These are phyloP conservation scores for Eugnorisma glareosa DNA, from an alignment of 2,888 invertebrate species.

Conservation along the genomic window DNA sequence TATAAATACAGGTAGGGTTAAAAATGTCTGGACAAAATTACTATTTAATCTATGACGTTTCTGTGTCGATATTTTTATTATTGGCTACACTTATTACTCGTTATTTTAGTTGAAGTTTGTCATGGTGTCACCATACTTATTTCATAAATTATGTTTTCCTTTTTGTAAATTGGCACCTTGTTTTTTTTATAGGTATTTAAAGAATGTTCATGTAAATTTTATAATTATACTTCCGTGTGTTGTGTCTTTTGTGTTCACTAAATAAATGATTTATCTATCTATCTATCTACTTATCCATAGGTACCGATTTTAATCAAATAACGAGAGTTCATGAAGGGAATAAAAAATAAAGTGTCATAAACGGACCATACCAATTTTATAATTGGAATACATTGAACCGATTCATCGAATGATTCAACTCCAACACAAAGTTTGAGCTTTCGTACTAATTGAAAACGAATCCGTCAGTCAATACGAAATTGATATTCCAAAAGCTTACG, in stretches of 20 bases:
- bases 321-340: not conserved
- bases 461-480: not conserved
- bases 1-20: not conserved
- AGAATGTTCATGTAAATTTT: too few species aligned
- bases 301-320: conserved; percentile 5
- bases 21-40: not conserved
- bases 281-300: too few species aligned
- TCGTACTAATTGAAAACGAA: conserved; percentile 35
- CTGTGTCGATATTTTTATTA: not conserved
- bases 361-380: conserved; percentile 11
- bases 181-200: too few species aligned
- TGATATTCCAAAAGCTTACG: not conserved
- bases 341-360: not conserved
- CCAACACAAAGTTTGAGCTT: not conserved
- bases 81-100: not conserved
- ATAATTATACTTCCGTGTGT: too few species aligned
- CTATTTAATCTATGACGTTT: not conserved
- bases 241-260: too few species aligned
- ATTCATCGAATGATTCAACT: conserved; percentile 15
- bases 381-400: conserved; percentile 36
- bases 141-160: too few species aligned
- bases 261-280: too few species aligned
- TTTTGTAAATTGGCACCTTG: too few species aligned
- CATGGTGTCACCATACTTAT: too few species aligned
- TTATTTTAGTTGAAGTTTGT: too few species aligned